phyloP scores from a whole-genome alignment of 2,113 vertebrate species.

The Anolis sagrei region DNA sequence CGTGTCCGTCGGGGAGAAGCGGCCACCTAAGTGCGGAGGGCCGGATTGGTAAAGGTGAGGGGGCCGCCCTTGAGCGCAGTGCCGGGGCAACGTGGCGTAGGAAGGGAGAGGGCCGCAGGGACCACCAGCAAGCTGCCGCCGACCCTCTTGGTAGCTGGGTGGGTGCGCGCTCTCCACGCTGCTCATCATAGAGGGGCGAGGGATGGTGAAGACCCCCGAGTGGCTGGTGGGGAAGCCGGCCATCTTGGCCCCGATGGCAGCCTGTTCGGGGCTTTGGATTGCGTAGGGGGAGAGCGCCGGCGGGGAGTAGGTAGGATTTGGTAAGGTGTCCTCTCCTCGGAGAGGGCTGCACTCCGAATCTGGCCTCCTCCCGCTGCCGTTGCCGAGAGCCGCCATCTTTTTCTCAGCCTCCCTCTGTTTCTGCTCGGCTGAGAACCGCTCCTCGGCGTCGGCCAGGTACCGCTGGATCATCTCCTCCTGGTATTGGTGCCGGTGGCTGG shows the following conservation, averaged over 20 bases:
- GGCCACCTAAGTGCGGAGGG: constrained; percentile 64
- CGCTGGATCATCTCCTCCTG: constrained; percentile 98
- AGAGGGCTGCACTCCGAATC: constrained; percentile 61
- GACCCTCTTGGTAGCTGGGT: constrained; percentile 79
- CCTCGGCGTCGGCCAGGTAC: constrained; percentile 90
- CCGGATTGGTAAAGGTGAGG: constrained; percentile 67
- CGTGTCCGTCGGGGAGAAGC: constrained; percentile 70
- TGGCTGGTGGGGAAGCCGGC: constrained; percentile 75
- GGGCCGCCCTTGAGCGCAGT: constrained; percentile 77
- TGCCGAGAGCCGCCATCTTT: constrained; percentile 64
- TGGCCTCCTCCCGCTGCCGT: constrained; percentile 50
- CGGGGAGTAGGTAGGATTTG: constrained; percentile 64
- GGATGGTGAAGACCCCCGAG: constrained; percentile 86
- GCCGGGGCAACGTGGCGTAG: constrained; percentile 90
- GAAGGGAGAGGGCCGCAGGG: constrained; percentile 80
- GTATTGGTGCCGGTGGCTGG: constrained; percentile 91
- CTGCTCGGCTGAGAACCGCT: constrained; percentile 88
- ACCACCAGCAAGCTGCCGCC: constrained; percentile 90
- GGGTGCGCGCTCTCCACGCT: constrained; percentile 59
- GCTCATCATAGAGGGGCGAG: constrained; percentile 80
- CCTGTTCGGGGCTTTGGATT: constrained; percentile 42
- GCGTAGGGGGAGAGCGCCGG: constrained; percentile 47
- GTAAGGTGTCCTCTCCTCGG: constrained; percentile 60
- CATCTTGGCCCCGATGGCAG: constrained; percentile 14
- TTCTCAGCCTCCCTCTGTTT: constrained; percentile 85